A percentile compares a stretch with the other conserved stretches of the same genome.
Conservation (phyloP, 2,797 vertebrate species). For the Malacoraja senta region DNA sequence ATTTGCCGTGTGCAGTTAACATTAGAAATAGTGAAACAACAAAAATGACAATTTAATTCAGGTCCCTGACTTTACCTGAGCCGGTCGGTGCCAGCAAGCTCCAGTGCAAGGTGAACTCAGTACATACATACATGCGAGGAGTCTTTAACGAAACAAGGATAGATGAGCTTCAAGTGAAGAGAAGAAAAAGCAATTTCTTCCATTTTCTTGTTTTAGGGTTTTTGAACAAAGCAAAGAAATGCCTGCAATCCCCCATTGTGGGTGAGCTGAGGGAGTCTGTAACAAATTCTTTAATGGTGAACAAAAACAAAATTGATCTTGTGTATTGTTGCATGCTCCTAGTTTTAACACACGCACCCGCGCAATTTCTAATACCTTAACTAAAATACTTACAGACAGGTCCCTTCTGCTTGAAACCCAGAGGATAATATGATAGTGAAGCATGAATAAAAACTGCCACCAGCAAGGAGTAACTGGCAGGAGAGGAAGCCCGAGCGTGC, state of each 20-base stretch:
- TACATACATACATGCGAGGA: too few species aligned
- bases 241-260: not conserved
- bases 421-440: constrained; percentile 60
- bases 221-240: not conserved
- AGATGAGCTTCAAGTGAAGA: too few species aligned
- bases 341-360: constrained; percentile 46
- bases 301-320: constrained; percentile 49
- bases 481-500: constrained; percentile 57
- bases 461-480: constrained; percentile 65
- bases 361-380: constrained; percentile 62
- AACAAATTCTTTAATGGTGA: constrained; percentile 39
- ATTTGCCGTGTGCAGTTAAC: not conserved
- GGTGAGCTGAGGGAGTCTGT: not conserved
- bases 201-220: not conserved
- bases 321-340: constrained; percentile 58
- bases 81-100: too few species aligned
- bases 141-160: not conserved
- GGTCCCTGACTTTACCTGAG: not conserved
- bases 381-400: constrained; percentile 66
- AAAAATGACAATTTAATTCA: constrained; percentile 5
- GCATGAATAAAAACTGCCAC: constrained; percentile 70
- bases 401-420: constrained; percentile 65
- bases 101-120: not conserved
- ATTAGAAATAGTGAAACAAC: constrained; percentile 7
- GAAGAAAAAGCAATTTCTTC: not conserved